These are phyloP conservation scores for Ictalurus punctatus DNA, from an alignment of 2,113 vertebrate species.

Conservation along the genomic window DNA sequence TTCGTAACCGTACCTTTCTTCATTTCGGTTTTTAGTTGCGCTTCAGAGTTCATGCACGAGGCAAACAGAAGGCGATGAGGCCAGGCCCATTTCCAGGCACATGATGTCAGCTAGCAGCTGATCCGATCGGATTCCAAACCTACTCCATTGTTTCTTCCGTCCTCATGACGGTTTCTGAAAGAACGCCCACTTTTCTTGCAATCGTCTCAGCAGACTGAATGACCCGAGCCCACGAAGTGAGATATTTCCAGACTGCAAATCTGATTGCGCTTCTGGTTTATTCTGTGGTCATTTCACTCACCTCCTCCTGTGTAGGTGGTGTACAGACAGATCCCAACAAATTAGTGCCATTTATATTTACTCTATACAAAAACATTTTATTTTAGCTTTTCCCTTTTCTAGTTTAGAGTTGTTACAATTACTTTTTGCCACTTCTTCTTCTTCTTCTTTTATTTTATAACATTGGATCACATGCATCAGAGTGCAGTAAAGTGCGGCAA, in stretches of 20 bases:
- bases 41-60: not conserved
- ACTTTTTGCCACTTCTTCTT: not conserved
- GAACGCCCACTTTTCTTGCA: not conserved
- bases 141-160: not conserved
- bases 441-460: not conserved
- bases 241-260: slow-evolving; percentile 4
- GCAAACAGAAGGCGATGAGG: not conserved
- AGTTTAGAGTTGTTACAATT: not conserved
- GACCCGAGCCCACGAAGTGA: not conserved
- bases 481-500: not conserved
- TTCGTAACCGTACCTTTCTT: not conserved
- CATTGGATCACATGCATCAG: not conserved
- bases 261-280: not conserved
- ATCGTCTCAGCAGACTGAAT: slow-evolving; percentile 1
- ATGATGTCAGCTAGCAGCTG: not conserved
- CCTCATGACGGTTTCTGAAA: not conserved
- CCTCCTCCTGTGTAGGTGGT: not conserved
- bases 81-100: not conserved
- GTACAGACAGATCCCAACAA: not conserved
- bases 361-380: not conserved
- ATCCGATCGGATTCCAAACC: slow-evolving; percentile 45
- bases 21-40: accelerated
- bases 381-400: not conserved
- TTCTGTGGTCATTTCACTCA: not conserved
- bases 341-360: not conserved